Percentiles rank a stretch among this genome's conserved stretches.
Conservation (phyloP, 2,888 invertebrate species). For the Oxyscelio sp. region DNA sequence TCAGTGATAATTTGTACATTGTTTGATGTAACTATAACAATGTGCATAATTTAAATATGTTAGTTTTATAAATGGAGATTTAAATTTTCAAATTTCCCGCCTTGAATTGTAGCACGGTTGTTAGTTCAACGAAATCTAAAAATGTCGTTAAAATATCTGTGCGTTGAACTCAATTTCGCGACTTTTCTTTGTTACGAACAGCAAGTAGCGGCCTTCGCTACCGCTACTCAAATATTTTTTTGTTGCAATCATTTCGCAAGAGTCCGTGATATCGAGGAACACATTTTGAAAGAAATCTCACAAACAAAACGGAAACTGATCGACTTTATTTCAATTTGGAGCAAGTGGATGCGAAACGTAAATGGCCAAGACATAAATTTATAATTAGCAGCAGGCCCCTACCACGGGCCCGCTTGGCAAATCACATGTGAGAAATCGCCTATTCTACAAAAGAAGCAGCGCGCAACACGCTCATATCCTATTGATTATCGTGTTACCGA, state of each 20-base stretch:
- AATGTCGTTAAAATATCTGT: neutral
- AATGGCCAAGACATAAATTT: neutral
- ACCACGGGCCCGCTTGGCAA: conserved; percentile 23
- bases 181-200: conserved; percentile 36
- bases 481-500: conserved; percentile 55
- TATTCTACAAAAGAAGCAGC: conserved; percentile 60
- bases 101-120: neutral
- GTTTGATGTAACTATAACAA: too few species aligned
- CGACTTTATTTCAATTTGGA: neutral
- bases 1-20: too few species aligned
- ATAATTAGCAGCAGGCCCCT: conserved; percentile 5
- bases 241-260: conserved; percentile 13
- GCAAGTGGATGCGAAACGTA: conserved; percentile 8
- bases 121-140: conserved; percentile 23
- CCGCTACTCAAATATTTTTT: conserved; percentile 31
- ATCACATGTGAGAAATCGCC: conserved; percentile 57
- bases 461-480: conserved; percentile 58
- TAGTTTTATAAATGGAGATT: too few species aligned
- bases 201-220: conserved; percentile 12
- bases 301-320: neutral
- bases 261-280: neutral
- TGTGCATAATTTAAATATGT: too few species aligned
- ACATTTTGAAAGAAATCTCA: neutral
- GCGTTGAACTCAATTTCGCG: conserved; percentile 32
- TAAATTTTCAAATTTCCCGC: neutral